A percentile compares a stretch with the other conserved stretches of the same genome.
These are phyloP conservation scores for Spheniscus humboldti DNA, from an alignment of 2,797 vertebrate species.

Conservation along the genomic window DNA sequence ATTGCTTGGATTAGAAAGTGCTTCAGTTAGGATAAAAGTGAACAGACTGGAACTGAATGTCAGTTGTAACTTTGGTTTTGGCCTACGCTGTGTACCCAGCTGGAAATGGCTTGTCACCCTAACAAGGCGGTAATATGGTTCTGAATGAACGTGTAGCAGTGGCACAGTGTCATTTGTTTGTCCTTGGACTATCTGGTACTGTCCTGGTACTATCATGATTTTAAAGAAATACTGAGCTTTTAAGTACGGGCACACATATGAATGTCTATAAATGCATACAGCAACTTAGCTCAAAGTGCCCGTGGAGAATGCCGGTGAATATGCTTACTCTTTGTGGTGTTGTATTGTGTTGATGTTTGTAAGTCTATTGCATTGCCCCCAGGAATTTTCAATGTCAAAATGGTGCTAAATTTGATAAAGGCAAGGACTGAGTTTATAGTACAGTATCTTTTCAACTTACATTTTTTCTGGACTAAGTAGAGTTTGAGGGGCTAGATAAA, in stretches of 20 bases:
- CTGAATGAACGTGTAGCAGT: background rate
- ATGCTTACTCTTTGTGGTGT: too few species aligned
- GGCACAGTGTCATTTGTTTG: background rate
- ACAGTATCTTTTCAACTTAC: background rate
- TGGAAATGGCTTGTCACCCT: background rate
- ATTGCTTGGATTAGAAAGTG: background rate
- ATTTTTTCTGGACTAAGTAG: background rate
- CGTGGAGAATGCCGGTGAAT: background rate
- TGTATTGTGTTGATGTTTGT: background rate
- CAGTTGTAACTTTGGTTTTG: background rate
- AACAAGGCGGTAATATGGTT: background rate
- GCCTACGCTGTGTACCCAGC: background rate
- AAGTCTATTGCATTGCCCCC: background rate
- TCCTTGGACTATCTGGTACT: background rate
- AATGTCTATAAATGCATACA: rapidly evolving
- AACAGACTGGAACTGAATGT: background rate
- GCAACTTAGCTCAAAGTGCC: background rate
- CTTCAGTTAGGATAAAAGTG: background rate
- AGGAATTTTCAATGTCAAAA: background rate
- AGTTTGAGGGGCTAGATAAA: background rate
- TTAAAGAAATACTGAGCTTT: background rate
- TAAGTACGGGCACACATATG: rapidly evolving
- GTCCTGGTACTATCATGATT: background rate
- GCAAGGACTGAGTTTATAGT: background rate
- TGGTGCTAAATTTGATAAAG: background rate